A percentile compares a stretch with the other conserved stretches of the same genome.
phyloP scores from a whole-genome alignment of 2,888 invertebrate genomes.

The Sepioteuthis lessoniana region DNA sequence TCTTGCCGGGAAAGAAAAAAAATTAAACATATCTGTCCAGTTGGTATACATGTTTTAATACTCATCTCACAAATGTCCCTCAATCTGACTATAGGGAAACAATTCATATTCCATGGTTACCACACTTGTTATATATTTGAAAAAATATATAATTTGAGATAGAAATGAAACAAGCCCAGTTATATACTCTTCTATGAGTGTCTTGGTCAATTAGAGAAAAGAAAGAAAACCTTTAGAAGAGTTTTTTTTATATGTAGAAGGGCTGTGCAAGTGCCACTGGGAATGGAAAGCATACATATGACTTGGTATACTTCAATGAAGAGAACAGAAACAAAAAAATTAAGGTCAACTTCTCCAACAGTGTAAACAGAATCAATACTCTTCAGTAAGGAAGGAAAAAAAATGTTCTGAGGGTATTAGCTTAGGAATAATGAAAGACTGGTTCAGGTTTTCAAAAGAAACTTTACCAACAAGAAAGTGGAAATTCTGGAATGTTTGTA shows the following conservation, averaged over 20 bases:
- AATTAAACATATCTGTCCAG: neutral
- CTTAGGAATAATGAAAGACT: constrained; percentile 13
- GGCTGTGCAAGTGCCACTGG: neutral
- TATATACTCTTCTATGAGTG: too few species aligned
- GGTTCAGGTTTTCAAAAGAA: neutral
- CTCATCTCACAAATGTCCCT: neutral
- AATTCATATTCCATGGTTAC: too few species aligned
- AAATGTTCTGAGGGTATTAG: neutral
- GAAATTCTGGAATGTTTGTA: neutral
- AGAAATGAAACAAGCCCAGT: too few species aligned
- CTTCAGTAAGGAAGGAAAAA: neutral
- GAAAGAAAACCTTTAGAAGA: neutral
- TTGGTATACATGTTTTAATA: neutral
- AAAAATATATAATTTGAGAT: too few species aligned
- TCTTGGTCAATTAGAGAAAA: neutral
- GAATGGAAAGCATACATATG: neutral
- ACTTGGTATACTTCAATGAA: neutral
- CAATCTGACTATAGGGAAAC: neutral
- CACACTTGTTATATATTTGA: too few species aligned
- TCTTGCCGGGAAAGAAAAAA: neutral
- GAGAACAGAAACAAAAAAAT: neutral
- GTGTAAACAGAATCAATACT: constrained; percentile 15
- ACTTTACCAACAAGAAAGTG: neutral
- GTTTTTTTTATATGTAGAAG: neutral
- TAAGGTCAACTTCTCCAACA: neutral